A percentile compares a stretch with the other conserved stretches of the same genome.
Evolutionary conservation across 2,888 invertebrate species (phyloP).

Genomic region (Drosophila phalerata): DNA sequence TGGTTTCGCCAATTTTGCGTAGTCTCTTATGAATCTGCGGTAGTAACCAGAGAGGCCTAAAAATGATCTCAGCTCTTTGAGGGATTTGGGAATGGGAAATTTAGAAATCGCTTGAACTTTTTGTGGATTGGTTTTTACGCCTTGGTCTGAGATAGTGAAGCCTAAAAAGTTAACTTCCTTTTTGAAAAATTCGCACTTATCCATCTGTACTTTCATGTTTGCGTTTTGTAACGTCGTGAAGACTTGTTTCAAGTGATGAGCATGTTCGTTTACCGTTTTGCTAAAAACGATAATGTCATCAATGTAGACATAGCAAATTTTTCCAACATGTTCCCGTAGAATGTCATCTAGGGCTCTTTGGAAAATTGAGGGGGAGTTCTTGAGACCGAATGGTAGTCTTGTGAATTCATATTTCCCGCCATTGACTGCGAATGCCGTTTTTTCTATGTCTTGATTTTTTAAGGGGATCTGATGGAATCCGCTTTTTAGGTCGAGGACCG

Average conservation of each 20-base stretch:
- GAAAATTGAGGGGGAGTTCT: too few relatives aligned
- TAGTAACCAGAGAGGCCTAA: constrained; percentile 1
- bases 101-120: constrained; percentile 1
- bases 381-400: too few relatives aligned
- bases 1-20: constrained; percentile 4
- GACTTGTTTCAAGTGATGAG: neutral
- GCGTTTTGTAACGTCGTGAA: neutral
- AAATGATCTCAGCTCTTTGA: constrained; percentile 7
- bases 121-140: constrained; percentile 3
- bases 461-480: too few relatives aligned
- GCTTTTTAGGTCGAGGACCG: neutral
- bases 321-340: too few relatives aligned
- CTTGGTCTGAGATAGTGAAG: constrained; percentile 1
- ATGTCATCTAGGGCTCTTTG: too few relatives aligned
- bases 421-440: too few relatives aligned
- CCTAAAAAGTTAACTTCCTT: neutral
- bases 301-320: neutral
- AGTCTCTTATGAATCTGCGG: constrained; percentile 9
- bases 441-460: too few relatives aligned
- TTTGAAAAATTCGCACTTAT: neutral
- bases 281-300: constrained; percentile 13
- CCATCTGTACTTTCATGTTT: neutral
- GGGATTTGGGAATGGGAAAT: neutral
- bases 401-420: too few relatives aligned
- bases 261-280: neutral